Conservation (phyloP, 1,140 invertebrate species). For the Camponotus vicinus region DNA sequence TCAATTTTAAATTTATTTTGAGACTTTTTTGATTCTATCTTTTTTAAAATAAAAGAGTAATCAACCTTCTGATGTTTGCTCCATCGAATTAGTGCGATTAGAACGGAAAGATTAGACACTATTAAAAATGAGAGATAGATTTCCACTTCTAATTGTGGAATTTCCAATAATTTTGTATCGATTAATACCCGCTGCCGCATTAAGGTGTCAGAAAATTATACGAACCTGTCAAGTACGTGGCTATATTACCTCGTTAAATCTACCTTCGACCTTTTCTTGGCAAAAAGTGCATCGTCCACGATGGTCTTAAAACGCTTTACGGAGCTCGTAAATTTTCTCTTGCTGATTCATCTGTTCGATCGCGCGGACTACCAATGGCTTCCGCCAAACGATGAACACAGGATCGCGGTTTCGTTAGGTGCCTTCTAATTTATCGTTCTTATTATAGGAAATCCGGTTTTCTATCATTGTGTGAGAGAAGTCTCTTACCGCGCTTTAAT, state of each 20-base stretch:
- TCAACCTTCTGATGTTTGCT: not conserved
- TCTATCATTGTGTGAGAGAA: not conserved
- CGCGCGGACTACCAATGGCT: constrained; percentile 46
- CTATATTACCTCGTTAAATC: constrained; percentile 34
- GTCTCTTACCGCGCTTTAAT: not conserved
- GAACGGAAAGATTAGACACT: not conserved
- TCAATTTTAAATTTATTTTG: not conserved
- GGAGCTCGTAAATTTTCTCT: constrained; percentile 67
- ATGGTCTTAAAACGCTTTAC: constrained; percentile 61
- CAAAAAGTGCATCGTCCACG: constrained; percentile 45
- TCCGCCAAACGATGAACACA: constrained; percentile 20
- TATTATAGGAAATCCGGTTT: constrained; percentile 45
- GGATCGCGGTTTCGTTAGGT: constrained; percentile 30
- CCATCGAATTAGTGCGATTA: not conserved
- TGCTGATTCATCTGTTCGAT: constrained; percentile 58
- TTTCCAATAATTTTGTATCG: constrained; percentile 32
- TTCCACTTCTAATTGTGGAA: not conserved
- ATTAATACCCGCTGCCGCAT: constrained; percentile 10
- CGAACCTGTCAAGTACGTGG: not conserved
- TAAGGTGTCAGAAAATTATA: not conserved
- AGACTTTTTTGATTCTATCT: not conserved
- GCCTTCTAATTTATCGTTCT: constrained; percentile 57
- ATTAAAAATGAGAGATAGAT: too few relatives aligned
- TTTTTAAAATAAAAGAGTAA: not conserved
- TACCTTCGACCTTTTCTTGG: constrained; percentile 55